Evolutionary conservation across 2,888 invertebrate genomes (phyloP).

Genomic region (Deilephila porcellus): DNA sequence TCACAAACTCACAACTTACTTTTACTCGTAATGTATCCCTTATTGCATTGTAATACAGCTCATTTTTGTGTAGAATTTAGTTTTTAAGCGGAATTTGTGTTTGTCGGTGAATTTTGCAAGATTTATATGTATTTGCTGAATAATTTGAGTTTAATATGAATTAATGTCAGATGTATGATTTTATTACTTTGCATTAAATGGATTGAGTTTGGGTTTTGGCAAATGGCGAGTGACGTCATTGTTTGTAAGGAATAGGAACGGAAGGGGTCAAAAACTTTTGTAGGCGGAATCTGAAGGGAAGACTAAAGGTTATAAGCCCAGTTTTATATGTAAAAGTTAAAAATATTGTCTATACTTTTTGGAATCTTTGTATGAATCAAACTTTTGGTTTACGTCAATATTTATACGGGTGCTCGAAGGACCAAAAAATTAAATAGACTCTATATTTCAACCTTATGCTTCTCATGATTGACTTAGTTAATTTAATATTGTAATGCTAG

Average conservation of each 20-base stretch:
- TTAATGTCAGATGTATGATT: constrained; percentile 14
- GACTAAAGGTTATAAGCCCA: too few species aligned
- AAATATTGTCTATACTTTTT: too few species aligned
- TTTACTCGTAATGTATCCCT: not conserved
- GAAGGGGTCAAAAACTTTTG: too few species aligned
- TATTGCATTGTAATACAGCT: not conserved
- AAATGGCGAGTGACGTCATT: not conserved
- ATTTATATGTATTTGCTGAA: constrained; percentile 15
- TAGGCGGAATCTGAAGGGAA: too few species aligned
- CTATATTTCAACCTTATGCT: too few species aligned
- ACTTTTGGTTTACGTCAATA: too few species aligned
- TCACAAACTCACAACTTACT: not conserved
- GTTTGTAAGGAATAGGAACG: not conserved
- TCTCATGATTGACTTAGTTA: too few species aligned
- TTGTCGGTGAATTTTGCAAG: not conserved
- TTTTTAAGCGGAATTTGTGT: not conserved
- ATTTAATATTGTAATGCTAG: too few species aligned
- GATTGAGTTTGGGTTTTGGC: not conserved
- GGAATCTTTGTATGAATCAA: too few species aligned
- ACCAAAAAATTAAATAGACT: too few species aligned
- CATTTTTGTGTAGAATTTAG: not conserved
- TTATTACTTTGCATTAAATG: constrained; percentile 3
- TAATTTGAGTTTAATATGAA: constrained; percentile 9
- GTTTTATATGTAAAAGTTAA: too few species aligned
- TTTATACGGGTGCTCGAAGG: too few species aligned